phyloP scores from a whole-genome alignment of 2,888 invertebrate species.

The Troglohyphantes excavatus region DNA sequence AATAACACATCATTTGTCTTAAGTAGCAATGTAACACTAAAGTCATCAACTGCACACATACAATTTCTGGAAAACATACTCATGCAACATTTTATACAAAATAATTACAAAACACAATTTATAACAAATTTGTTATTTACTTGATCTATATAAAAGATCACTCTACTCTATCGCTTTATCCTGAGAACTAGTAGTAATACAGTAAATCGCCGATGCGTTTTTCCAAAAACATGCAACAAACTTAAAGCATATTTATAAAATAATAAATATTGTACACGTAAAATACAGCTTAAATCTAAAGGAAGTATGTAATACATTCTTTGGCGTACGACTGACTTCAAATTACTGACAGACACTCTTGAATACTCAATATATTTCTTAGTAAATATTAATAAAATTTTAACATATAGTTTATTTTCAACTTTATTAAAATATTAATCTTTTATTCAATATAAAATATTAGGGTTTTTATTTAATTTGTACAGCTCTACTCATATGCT shows the following conservation, averaged over 20 bases:
- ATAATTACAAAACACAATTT: neutral
- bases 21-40: constrained; percentile 14
- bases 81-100: constrained; percentile 17
- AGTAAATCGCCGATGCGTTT: neutral
- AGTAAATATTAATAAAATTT: too few relatives aligned
- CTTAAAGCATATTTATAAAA: neutral
- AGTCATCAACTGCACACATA: constrained; percentile 10
- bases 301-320: constrained; percentile 29
- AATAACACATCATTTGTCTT: neutral
- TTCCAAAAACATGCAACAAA: neutral
- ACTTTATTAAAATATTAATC: too few relatives aligned
- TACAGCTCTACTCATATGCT: too few relatives aligned
- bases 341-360: too few relatives aligned
- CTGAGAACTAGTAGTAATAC: neutral
- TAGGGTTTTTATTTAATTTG: too few relatives aligned
- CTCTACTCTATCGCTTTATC: neutral
- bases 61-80: neutral
- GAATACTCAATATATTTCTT: too few relatives aligned
- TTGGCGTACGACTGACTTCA: constrained; percentile 37
- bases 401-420: too few relatives aligned
- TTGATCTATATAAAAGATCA: neutral
- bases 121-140: neutral
- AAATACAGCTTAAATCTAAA: constrained; percentile 7
- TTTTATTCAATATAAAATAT: too few relatives aligned
- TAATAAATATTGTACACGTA: constrained; percentile 32